Percentiles rank a stretch among this genome's conserved stretches.
These are phyloP conservation scores for Dynastes maya DNA, from an alignment of 2,888 invertebrate genomes.

Conservation along the genomic window DNA sequence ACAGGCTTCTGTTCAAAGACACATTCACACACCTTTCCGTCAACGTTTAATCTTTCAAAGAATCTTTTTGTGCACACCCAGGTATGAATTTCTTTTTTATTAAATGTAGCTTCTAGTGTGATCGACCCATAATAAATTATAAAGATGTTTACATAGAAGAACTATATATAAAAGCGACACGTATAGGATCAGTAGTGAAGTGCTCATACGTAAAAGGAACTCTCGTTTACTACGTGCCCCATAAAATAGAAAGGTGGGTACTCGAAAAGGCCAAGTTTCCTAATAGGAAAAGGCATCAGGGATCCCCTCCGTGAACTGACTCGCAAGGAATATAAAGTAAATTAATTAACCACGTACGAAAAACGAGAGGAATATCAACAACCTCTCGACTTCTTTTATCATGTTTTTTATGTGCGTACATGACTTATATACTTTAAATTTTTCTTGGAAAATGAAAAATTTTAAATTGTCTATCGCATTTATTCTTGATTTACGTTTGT, in stretches of 20 bases:
- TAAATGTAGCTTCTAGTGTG: background rate
- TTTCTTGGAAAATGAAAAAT: too few relatives aligned
- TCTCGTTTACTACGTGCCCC: constrained; percentile 19
- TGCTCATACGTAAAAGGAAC: constrained; percentile 17
- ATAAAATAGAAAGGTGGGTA: constrained; percentile 21
- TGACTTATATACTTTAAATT: too few relatives aligned
- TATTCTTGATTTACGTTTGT: too few relatives aligned
- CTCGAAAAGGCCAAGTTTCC: constrained; percentile 5
- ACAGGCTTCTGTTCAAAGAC: too few relatives aligned
- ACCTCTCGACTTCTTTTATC: background rate
- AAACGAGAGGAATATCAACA: constrained; percentile 12
- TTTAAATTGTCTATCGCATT: too few relatives aligned
- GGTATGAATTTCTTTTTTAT: background rate
- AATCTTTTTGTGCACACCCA: background rate
- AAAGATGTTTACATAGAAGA: background rate
- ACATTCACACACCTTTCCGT: too few relatives aligned
- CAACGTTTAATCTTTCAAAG: too few relatives aligned
- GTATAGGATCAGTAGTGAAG: constrained; percentile 1
- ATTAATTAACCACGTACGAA: constrained; percentile 22
- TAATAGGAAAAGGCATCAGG: background rate
- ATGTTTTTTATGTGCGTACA: too few relatives aligned
- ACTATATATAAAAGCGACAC: background rate
- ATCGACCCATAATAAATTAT: constrained; percentile 6
- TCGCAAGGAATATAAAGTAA: constrained; percentile 19
- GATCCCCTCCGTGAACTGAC: constrained; percentile 9